Conservation (phyloP, 2,888 invertebrate genomes). For the Leucophora obtusa region DNA sequence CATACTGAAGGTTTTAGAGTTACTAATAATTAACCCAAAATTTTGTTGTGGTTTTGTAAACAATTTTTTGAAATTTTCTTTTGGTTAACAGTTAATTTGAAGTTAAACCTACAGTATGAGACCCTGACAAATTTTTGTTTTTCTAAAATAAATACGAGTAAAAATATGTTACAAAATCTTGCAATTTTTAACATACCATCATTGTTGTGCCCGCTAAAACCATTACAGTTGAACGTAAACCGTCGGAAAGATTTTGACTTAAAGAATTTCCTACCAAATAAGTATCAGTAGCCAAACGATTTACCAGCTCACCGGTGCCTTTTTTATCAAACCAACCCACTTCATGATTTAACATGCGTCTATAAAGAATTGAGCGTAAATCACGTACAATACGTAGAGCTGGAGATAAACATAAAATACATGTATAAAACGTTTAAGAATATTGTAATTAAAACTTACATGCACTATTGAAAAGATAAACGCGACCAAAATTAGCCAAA, state of each 20-base stretch:
- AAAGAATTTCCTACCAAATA: constrained; percentile 94
- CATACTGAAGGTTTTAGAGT: too few species aligned
- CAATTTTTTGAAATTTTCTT: too few species aligned
- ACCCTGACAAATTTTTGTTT: too few species aligned
- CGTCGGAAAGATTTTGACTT: constrained; percentile 96
- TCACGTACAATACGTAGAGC: constrained; percentile 93
- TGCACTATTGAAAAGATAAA: constrained; percentile 94
- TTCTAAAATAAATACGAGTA: too few species aligned
- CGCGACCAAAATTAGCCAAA: constrained; percentile 92
- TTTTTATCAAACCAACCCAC: constrained; percentile 93
- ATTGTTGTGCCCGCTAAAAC: constrained; percentile 92
- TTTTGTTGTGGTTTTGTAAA: too few species aligned
- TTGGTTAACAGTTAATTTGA: too few species aligned
- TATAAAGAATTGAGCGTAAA: constrained; percentile 87
- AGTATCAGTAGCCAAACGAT: constrained; percentile 93
- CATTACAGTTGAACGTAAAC: constrained; percentile 91
- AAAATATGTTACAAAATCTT: too few species aligned
- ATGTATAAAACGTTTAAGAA: neutral
- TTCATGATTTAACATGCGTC: constrained; percentile 90
- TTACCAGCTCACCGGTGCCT: constrained; percentile 94
- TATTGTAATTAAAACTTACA: constrained; percentile 80
- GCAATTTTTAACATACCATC: constrained; percentile 87
- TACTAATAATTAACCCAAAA: too few species aligned
- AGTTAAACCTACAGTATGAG: too few species aligned
- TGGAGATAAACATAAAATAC: constrained; percentile 67